These are phyloP conservation scores for Scolopax rusticola DNA, from an alignment of 2,797 vertebrate genomes.

Conservation along the genomic window DNA sequence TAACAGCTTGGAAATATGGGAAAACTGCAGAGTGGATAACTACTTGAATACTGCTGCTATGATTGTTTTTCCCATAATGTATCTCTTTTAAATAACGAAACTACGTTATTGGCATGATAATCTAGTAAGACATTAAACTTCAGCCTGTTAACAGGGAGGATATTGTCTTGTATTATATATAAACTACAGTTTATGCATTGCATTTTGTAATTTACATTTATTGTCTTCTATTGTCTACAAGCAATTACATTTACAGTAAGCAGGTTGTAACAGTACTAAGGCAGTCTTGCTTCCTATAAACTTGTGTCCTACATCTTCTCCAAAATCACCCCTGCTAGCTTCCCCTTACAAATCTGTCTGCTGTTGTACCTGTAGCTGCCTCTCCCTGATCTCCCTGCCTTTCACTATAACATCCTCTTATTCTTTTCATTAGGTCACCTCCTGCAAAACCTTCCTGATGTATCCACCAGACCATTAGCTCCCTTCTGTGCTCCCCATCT, in stretches of 20 bases:
- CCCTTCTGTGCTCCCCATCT: background rate
- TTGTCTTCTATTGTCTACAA: conserved; percentile 38
- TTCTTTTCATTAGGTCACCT: background rate
- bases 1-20: conserved; percentile 42
- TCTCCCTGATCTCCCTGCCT: background rate
- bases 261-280: background rate
- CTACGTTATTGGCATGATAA: conserved; percentile 46
- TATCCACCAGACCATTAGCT: background rate
- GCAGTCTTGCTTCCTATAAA: background rate
- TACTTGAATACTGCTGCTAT: conserved; percentile 17
- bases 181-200: conserved; percentile 23
- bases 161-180: conserved; percentile 17
- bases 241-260: conserved; percentile 59
- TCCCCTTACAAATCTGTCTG: background rate
- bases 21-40: conserved; percentile 25
- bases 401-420: background rate
- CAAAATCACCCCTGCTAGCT: background rate
- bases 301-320: conserved; percentile 1
- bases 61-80: conserved; percentile 44
- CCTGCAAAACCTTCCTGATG: background rate
- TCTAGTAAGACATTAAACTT: conserved; percentile 53
- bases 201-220: conserved; percentile 42
- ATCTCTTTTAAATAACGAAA: conserved; percentile 49
- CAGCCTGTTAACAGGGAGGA: conserved; percentile 37
- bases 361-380: background rate